Conservation (phyloP, 2,888 invertebrate species). For the Drosophila anomalipes region DNA sequence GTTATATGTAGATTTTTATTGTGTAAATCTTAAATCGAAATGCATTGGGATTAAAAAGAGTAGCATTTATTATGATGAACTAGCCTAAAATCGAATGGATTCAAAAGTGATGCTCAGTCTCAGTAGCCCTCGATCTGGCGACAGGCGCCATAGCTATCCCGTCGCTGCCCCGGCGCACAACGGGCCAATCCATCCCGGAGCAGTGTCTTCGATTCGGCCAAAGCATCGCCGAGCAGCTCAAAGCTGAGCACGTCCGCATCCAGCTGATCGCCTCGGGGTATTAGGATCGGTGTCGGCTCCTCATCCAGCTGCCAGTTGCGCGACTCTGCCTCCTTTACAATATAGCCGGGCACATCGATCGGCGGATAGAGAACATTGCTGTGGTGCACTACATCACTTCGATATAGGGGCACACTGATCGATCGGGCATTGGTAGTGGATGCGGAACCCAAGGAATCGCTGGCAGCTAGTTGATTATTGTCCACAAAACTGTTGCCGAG, state of each 20-base stretch:
- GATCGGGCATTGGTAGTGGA: constrained; percentile 45
- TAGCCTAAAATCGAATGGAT: constrained; percentile 43
- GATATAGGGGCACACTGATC: constrained; percentile 72
- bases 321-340: constrained; percentile 58
- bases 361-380: constrained; percentile 74
- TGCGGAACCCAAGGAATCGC: background rate
- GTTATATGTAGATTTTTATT: constrained; percentile 17
- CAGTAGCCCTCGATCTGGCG: constrained; percentile 84
- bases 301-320: constrained; percentile 73
- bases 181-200: constrained; percentile 89
- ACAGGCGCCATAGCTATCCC: constrained; percentile 90
- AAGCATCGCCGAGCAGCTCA: constrained; percentile 67
- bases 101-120: constrained; percentile 54
- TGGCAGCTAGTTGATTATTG: constrained; percentile 65
- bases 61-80: constrained; percentile 11
- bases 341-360: constrained; percentile 74
- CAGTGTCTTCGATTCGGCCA: constrained; percentile 85
- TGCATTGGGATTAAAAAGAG: constrained; percentile 22
- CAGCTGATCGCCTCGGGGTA: constrained; percentile 60
- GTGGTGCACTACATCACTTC: constrained; percentile 66
- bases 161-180: constrained; percentile 90
- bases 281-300: constrained; percentile 63
- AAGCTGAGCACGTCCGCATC: constrained; percentile 80
- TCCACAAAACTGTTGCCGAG: constrained; percentile 73
- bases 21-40: constrained; percentile 37